Evolutionary conservation across 2,797 vertebrate genomes (phyloP).

Genomic region (Acanthurus tractus): DNA sequence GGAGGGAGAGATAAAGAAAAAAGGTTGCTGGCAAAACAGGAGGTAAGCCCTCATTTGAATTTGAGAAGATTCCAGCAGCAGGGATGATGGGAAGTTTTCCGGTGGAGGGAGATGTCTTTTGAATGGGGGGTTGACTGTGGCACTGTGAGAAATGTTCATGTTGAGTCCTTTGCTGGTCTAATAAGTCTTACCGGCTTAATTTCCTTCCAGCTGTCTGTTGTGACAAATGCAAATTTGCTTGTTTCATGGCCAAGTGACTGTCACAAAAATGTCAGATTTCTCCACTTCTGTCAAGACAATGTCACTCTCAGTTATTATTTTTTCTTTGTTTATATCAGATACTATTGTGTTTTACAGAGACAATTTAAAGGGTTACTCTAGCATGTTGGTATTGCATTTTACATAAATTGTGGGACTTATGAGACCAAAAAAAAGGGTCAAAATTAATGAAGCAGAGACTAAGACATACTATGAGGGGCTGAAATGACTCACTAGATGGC

Average conservation of each 20-base stretch:
- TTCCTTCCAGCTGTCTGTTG: conserved; percentile 3
- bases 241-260: conserved; percentile 11
- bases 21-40: conserved; percentile 31
- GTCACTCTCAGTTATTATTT: background rate
- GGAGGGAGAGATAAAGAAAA: conserved; percentile 33
- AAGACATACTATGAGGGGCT: too few relatives aligned
- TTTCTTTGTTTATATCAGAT: background rate
- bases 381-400: background rate
- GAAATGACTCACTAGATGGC: too few relatives aligned
- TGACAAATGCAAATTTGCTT: conserved; percentile 16
- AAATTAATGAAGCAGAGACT: too few relatives aligned
- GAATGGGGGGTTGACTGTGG: conserved; percentile 14
- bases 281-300: background rate
- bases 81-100: conserved; percentile 39
- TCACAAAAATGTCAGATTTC: background rate
- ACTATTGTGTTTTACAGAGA: background rate
- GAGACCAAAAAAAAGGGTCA: background rate
- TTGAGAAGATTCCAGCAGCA: conserved; percentile 51
- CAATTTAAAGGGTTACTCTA: conserved; percentile 2
- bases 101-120: conserved; percentile 14
- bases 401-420: background rate
- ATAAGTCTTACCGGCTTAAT: conserved; percentile 27
- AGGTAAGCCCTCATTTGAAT: conserved; percentile 68
- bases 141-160: conserved; percentile 4
- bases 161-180: conserved; percentile 26